Conservation (phyloP, 2,113 vertebrate genomes). For the Sterna hirundo region DNA sequence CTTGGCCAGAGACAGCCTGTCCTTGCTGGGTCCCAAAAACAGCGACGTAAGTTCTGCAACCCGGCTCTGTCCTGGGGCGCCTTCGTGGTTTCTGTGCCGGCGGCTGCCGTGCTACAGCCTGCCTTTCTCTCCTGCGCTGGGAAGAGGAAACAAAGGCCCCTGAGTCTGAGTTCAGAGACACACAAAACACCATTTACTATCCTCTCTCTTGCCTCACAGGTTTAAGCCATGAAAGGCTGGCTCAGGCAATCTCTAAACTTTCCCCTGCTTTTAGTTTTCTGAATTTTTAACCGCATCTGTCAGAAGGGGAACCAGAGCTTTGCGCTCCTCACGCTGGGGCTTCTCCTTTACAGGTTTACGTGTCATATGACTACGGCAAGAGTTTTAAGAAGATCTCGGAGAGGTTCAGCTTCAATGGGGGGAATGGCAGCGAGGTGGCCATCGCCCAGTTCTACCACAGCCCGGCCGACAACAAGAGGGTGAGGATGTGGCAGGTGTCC, state of each 20-base stretch:
- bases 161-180: background rate
- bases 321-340: background rate
- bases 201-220: background rate
- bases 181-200: background rate
- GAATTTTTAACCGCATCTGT: background rate
- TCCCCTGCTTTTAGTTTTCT: rapidly evolving
- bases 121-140: background rate
- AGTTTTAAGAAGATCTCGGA: conserved; percentile 85
- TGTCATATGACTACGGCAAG: conserved; percentile 93
- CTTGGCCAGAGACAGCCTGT: conserved; percentile 90
- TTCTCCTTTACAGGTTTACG: conserved; percentile 82
- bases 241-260: background rate
- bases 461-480: conserved; percentile 91
- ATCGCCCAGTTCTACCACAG: conserved; percentile 99
- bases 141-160: background rate
- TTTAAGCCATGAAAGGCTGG: background rate
- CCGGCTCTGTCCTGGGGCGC: rapidly evolving
- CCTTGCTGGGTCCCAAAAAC: conserved; percentile 83
- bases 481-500: conserved; percentile 53
- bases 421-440: conserved; percentile 79
- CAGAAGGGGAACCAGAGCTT: background rate
- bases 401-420: conserved; percentile 76
- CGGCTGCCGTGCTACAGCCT: background rate
- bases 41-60: conserved; percentile 84
- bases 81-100: background rate